Evolutionary conservation across 1,140 invertebrate species (phyloP), one percentile per base, ranked within the genome.

Genomic region (Ceratitis capitata): DNA sequence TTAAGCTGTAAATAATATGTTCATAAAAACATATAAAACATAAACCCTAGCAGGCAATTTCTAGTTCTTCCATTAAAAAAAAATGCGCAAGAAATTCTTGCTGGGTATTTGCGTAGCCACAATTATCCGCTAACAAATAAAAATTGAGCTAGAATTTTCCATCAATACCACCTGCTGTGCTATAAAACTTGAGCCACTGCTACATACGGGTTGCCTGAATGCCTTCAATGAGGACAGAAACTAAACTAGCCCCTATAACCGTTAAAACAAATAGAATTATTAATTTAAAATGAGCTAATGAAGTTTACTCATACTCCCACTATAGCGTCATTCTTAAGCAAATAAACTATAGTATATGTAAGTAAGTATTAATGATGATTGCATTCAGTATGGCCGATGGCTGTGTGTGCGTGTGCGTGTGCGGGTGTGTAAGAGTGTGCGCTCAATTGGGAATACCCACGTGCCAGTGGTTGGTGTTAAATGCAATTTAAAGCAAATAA

Each of bases 221-320:
- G 0, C 14, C 35, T 5, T 19, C 16, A 69, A 69, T 69, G 19
- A n/a, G 64, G 29, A 29, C 64, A 9, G 9, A 49, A 32, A 12
- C 12, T n/a, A 29, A n/a, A 19, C 16, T n/a, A 29, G 42, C 78
- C 35, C 7, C 5, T 51, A 47, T 10, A 26, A 45, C 26, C 26
- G 47, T 51, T 2, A 53, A 51, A 83, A 83, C 82, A 51, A 83
- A 83, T 53, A 51, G 19, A 49, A 83, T 83, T 83, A 83, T 83
- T 83, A 83, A 83, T 83, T 83, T 53, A 83, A 83, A 53, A 32
- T 32, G 32, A 51, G 2, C 82, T n/a, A 83, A 83, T 53, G 16
- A 83, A 78, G 69, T 78, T 47, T 35, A 78, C n/a, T 23, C 3
- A n/a, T 26, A 45, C 9, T 6, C 35, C 69, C 69, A 14, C 61